Conservation (phyloP, 1,140 invertebrate genomes). For the Paramacrobiotus metropolitanus region DNA sequence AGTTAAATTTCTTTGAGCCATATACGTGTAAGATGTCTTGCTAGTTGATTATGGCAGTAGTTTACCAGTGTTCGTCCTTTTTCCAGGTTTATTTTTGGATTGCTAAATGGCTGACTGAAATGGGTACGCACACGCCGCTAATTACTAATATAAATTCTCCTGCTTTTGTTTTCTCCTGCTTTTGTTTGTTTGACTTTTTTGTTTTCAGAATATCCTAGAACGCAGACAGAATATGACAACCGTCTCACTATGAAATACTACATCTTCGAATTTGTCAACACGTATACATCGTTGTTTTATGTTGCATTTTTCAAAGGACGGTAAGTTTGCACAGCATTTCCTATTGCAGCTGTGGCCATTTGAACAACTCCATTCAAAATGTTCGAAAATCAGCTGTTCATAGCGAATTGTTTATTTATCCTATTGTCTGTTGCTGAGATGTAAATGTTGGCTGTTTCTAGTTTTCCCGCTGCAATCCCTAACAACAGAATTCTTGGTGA, state of each 20-base stretch:
- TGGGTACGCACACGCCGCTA: constrained; percentile 22
- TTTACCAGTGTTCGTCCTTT: too few relatives aligned
- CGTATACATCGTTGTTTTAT: constrained; percentile 94
- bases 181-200: constrained; percentile 3
- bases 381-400: too few relatives aligned
- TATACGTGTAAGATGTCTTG: not conserved
- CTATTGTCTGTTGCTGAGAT: too few relatives aligned
- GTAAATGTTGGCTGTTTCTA: too few relatives aligned
- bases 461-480: too few relatives aligned
- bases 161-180: not conserved
- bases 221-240: constrained; percentile 93
- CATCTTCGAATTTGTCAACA: constrained; percentile 90
- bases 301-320: constrained; percentile 91
- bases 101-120: constrained; percentile 74
- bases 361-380: too few relatives aligned
- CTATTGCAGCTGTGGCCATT: too few relatives aligned
- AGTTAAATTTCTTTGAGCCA: not conserved
- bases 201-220: constrained; percentile 57
- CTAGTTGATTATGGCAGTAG: too few relatives aligned
- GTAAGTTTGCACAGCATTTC: constrained; percentile 20
- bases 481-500: too few relatives aligned
- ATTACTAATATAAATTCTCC: not conserved
- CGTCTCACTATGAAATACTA: constrained; percentile 90
- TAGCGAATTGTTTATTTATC: too few relatives aligned
- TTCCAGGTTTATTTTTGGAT: constrained; percentile 54